Conservation (phyloP, 1,140 invertebrate genomes). For the Heliothis virescens region DNA sequence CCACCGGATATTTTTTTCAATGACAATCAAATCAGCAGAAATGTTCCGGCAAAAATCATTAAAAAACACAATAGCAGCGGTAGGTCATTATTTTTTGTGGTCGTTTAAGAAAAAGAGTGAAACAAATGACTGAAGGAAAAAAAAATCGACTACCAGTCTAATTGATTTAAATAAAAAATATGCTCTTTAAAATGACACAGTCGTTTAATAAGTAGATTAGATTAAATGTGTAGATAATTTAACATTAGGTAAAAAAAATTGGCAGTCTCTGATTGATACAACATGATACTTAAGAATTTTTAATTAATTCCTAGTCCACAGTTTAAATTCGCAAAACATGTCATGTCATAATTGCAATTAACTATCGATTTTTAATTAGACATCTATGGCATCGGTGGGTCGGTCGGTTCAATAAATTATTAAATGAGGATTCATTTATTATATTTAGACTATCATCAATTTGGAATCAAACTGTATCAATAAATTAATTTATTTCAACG, state of each 20-base stretch:
- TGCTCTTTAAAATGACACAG: constrained; percentile 6
- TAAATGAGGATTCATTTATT: background rate
- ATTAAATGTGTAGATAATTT: background rate
- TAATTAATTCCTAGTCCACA: background rate
- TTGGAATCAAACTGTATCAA: background rate
- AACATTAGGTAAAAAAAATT: background rate
- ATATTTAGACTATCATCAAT: background rate
- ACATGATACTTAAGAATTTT: constrained; percentile 4
- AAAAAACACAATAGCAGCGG: constrained; percentile 17
- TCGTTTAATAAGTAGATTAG: background rate
- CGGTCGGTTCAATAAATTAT: too few relatives aligned
- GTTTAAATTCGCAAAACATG: constrained; percentile 4
- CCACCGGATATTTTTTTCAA: constrained; percentile 27
- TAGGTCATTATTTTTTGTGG: constrained; percentile 30
- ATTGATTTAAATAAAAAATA: constrained; percentile 34
- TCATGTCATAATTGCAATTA: background rate
- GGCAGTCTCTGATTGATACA: background rate
- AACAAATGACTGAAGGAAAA: constrained; percentile 8
- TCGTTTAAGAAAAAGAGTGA: background rate
- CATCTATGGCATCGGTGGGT: background rate
- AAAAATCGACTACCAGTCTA: background rate
- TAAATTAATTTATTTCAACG: background rate
- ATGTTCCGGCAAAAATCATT: constrained; percentile 36
- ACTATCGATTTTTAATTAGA: background rate
- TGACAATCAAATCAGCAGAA: constrained; percentile 24